These are phyloP conservation scores for Perithous albicinctus DNA, from an alignment of 2,888 invertebrate genomes.

Conservation along the genomic window DNA sequence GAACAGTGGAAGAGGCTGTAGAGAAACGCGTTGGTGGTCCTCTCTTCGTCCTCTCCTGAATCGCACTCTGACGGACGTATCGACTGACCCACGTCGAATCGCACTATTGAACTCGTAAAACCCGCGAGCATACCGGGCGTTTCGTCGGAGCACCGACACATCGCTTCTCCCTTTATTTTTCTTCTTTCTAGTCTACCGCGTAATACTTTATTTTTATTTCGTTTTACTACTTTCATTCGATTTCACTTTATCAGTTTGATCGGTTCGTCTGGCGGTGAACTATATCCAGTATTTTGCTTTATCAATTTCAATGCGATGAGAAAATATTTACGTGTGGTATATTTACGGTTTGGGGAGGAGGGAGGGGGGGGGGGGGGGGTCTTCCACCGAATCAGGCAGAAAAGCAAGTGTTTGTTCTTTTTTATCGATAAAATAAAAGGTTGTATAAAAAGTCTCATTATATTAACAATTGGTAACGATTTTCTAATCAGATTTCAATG, in stretches of 20 bases:
- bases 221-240: constrained; percentile 46
- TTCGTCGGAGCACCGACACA: constrained; percentile 59
- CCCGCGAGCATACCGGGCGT: constrained; percentile 34
- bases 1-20: neutral
- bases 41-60: constrained; percentile 22
- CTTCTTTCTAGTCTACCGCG: constrained; percentile 18
- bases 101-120: constrained; percentile 54
- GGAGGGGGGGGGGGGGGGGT: too few species aligned
- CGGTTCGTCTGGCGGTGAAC: constrained; percentile 19
- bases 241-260: constrained; percentile 42
- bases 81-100: constrained; percentile 46
- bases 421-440: too few species aligned
- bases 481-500: too few species aligned
- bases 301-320: constrained; percentile 25
- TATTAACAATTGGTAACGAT: too few species aligned
- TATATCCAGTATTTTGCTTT: constrained; percentile 25
- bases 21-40: neutral
- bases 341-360: constrained; percentile 4
- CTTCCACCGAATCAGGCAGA: too few species aligned
- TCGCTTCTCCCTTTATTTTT: constrained; percentile 10
- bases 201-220: constrained; percentile 40
- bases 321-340: constrained; percentile 34
- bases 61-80: constrained; percentile 52
- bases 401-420: too few species aligned
- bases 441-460: too few species aligned